phyloP scores from a whole-genome alignment of 2,797 vertebrate species.

The Danio tinwini region DNA sequence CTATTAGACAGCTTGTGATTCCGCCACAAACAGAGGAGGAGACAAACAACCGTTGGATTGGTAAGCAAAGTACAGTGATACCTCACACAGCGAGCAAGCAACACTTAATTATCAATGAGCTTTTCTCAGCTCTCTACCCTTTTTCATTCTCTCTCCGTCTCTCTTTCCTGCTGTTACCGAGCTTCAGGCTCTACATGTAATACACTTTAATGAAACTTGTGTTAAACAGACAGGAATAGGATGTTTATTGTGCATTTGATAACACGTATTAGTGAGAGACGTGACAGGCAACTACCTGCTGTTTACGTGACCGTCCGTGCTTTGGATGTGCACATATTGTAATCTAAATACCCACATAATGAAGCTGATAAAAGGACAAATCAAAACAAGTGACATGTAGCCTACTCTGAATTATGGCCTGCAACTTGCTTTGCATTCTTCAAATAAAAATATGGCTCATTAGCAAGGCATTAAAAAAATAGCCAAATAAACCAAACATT shows the following conservation, averaged over 20 bases:
- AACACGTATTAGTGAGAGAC: conserved; percentile 52
- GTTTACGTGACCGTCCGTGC: background rate
- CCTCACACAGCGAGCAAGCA: conserved; percentile 83
- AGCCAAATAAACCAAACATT: background rate
- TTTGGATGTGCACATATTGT: background rate
- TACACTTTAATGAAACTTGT: conserved; percentile 85
- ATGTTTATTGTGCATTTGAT: conserved; percentile 75
- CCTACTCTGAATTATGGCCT: background rate
- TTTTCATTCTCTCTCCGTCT: conserved; percentile 30
- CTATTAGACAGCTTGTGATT: conserved; percentile 81
- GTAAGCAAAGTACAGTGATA: conserved; percentile 62
- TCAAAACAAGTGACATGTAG: background rate
- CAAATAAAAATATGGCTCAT: background rate
- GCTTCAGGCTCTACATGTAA: conserved; percentile 82
- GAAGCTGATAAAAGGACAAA: conserved; percentile 9
- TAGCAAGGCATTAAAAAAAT: background rate
- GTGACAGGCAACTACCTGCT: background rate
- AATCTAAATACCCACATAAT: background rate
- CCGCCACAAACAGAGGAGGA: conserved; percentile 77
- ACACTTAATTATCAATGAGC: conserved; percentile 88
- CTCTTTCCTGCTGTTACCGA: conserved; percentile 33
- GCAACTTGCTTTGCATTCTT: background rate
- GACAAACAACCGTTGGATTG: conserved; percentile 57
- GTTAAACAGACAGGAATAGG: conserved; percentile 80
- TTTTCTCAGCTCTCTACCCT: conserved; percentile 75